Conservation (phyloP, 2,888 invertebrate genomes). For the Apodemia hepburni region DNA sequence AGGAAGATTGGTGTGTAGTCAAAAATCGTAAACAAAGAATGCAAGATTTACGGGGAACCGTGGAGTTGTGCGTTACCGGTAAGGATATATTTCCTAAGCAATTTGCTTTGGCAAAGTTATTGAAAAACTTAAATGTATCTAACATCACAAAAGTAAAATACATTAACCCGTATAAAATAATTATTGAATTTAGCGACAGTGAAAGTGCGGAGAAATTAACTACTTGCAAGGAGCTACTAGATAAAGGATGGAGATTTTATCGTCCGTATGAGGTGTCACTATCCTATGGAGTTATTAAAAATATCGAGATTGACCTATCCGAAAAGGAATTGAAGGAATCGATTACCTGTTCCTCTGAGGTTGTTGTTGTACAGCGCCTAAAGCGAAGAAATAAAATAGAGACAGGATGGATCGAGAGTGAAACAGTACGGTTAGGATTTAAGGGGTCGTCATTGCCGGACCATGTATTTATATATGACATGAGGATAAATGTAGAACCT, state of each 20-base stretch:
- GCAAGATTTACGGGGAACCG: background rate
- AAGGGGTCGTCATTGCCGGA: no score
- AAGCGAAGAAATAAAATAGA: no score
- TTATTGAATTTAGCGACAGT: conserved; percentile 6
- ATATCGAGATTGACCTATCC: conserved; percentile 11
- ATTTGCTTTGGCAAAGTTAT: background rate
- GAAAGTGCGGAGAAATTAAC: conserved; percentile 7
- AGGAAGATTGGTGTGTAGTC: no score
- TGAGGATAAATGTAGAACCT: no score
- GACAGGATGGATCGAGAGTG: no score
- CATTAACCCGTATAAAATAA: conserved; percentile 28
- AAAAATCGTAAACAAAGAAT: background rate
- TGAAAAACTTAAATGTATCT: background rate
- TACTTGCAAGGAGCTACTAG: background rate
- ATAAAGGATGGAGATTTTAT: background rate
- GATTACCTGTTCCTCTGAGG: background rate
- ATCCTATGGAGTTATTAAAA: conserved; percentile 14
- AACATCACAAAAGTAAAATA: background rate
- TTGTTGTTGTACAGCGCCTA: background rate
- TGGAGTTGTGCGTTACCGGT: background rate
- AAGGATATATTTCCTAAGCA: background rate
- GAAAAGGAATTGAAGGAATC: conserved; percentile 14
- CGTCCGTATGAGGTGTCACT: background rate
- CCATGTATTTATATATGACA: no score
- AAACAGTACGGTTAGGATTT: no score